Evolutionary conservation across 23 tunicate genomes (phyloP).

Genomic region (Ascidia mentula): DNA sequence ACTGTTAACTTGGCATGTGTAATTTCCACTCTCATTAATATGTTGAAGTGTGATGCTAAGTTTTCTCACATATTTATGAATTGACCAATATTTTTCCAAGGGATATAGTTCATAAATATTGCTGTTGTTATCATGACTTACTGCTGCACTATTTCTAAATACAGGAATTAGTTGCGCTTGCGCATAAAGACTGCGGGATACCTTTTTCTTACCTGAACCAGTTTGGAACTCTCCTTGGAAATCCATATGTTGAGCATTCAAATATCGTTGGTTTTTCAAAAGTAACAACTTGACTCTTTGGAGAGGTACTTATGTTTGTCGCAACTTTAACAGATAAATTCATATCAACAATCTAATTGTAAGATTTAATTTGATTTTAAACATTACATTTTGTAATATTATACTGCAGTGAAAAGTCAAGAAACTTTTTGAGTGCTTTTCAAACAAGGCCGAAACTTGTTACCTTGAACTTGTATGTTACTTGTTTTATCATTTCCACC

Average conservation of each 20-base stretch:
- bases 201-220: not conserved
- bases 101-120: not conserved
- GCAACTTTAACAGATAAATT: not conserved
- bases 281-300: not conserved
- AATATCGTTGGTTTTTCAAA: not conserved
- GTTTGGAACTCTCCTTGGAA: not conserved
- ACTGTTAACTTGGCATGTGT: not conserved
- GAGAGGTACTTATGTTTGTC: not conserved
- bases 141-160: not conserved
- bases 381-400: too few species aligned
- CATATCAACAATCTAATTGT: not conserved
- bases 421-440: too few species aligned
- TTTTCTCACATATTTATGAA: not conserved
- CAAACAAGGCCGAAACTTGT: too few species aligned
- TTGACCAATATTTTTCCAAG: not conserved
- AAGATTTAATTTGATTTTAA: too few species aligned
- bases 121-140: not conserved
- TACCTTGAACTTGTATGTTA: not conserved
- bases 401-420: too few species aligned
- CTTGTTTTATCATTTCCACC: not conserved
- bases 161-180: not conserved
- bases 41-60: not conserved
- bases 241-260: not conserved
- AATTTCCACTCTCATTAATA: not conserved
- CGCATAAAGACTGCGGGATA: not conserved